Conservation (phyloP, 2,113 vertebrate genomes). For the Ploceus nigricollis region DNA sequence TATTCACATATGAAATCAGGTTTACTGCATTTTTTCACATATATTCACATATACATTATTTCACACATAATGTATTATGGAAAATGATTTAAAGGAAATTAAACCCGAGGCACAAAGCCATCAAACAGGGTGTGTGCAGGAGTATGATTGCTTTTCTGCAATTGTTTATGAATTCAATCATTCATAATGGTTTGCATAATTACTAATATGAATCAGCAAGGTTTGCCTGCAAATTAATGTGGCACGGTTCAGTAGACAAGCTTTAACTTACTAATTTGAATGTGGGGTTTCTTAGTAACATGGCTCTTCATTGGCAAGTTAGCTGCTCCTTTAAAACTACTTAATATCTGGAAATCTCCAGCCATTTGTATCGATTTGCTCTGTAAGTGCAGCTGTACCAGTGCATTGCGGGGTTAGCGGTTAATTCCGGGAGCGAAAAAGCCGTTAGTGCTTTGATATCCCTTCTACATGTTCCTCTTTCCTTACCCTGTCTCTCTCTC, state of each 20-base stretch:
- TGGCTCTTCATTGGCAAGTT: constrained; percentile 12
- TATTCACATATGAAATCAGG: too few relatives aligned
- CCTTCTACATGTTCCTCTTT: constrained; percentile 33
- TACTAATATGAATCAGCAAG: background rate
- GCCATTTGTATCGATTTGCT: constrained; percentile 59
- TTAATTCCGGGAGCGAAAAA: constrained; percentile 64
- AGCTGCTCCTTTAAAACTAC: constrained; percentile 26
- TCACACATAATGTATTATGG: background rate
- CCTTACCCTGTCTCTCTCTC: constrained; percentile 40
- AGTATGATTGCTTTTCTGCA: background rate
- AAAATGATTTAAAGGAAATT: constrained; percentile 35
- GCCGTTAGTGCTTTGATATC: constrained; percentile 39
- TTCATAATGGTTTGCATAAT: constrained; percentile 9
- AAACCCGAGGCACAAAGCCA: background rate
- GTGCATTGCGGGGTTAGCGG: constrained; percentile 25
- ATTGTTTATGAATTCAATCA: background rate
- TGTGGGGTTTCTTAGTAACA: constrained; percentile 20
- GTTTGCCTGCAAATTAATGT: background rate
- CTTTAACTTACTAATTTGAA: background rate
- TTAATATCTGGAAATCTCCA: constrained; percentile 23
- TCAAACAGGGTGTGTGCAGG: background rate
- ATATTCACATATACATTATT: background rate
- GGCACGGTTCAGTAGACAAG: background rate
- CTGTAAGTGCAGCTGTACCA: constrained; percentile 38
- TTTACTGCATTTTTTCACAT: background rate